These are phyloP conservation scores for Proteles cristata DNA, from an alignment of 2,113 vertebrate species.

Conservation along the genomic window DNA sequence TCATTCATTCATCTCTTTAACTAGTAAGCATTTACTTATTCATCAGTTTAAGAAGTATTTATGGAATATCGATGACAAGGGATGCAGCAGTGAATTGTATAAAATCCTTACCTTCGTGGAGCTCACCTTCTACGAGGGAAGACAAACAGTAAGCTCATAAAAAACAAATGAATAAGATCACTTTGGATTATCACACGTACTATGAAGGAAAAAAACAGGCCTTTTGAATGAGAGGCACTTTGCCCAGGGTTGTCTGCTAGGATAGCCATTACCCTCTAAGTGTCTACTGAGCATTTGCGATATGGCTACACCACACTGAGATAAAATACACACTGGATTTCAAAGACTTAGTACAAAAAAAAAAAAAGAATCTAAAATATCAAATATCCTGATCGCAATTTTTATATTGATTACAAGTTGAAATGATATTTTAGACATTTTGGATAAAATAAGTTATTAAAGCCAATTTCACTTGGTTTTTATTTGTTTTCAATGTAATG, in stretches of 20 bases:
- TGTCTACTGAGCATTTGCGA: background rate
- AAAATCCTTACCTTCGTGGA: background rate
- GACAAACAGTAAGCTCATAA: background rate
- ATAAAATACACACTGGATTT: background rate
- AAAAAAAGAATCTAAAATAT: background rate
- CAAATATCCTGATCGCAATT: background rate
- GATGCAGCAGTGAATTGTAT: background rate
- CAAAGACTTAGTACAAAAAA: background rate
- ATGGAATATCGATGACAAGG: too few relatives aligned
- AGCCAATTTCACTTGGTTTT: background rate
- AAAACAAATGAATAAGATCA: background rate
- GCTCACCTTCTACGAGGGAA: background rate
- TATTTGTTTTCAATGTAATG: background rate
- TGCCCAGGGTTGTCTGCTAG: background rate
- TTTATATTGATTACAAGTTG: slow-evolving; percentile 2
- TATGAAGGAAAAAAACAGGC: background rate
- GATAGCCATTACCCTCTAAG: background rate
- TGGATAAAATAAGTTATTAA: background rate
- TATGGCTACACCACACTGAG: background rate
- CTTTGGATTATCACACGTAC: background rate
- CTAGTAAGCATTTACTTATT: background rate
- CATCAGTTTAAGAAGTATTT: background rate
- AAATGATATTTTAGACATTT: background rate
- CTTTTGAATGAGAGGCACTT: background rate
- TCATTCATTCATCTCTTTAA: background rate